Percentiles rank a stretch among this genome's conserved stretches.
Evolutionary conservation across 1,140 invertebrate species (phyloP).

Genomic region (Bactericera cockerelli): DNA sequence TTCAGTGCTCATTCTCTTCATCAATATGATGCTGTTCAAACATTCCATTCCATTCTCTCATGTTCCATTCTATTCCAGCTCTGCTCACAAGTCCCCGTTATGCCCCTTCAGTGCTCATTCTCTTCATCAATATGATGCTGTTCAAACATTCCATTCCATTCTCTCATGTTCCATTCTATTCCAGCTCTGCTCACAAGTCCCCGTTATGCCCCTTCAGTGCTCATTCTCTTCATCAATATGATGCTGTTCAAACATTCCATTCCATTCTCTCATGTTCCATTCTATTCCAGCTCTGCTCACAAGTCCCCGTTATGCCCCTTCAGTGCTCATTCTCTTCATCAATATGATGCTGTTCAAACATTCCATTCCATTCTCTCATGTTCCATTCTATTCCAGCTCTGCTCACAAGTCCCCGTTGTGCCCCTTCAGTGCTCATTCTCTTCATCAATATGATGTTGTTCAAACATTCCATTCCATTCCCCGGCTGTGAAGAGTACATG

Average conservation of each 20-base stretch:
- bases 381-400: slow-evolving; percentile 27
- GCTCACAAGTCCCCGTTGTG: slow-evolving; percentile 42
- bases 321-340: slow-evolving; percentile 76
- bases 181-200: too few relatives aligned
- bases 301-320: slow-evolving; percentile 56
- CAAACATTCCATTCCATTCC: slow-evolving; percentile 32
- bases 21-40: too few relatives aligned
- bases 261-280: too few relatives aligned
- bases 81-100: slow-evolving; percentile 38
- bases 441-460: slow-evolving; percentile 89
- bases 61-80: slow-evolving; percentile 24
- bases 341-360: slow-evolving; percentile 75
- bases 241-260: too few relatives aligned
- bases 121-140: slow-evolving; percentile 87
- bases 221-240: too few relatives aligned
- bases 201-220: too few relatives aligned
- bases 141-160: slow-evolving; percentile 37
- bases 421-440: slow-evolving; percentile 72
- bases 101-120: slow-evolving; percentile 74
- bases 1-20: too few relatives aligned
- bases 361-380: slow-evolving; percentile 28
- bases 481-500: slow-evolving; percentile 50
- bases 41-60: too few relatives aligned
- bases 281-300: slow-evolving; percentile 29
- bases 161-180: too few relatives aligned